These are phyloP conservation scores for Aldrovandia affinis DNA, from an alignment of 2,797 vertebrate genomes.

Conservation along the genomic window DNA sequence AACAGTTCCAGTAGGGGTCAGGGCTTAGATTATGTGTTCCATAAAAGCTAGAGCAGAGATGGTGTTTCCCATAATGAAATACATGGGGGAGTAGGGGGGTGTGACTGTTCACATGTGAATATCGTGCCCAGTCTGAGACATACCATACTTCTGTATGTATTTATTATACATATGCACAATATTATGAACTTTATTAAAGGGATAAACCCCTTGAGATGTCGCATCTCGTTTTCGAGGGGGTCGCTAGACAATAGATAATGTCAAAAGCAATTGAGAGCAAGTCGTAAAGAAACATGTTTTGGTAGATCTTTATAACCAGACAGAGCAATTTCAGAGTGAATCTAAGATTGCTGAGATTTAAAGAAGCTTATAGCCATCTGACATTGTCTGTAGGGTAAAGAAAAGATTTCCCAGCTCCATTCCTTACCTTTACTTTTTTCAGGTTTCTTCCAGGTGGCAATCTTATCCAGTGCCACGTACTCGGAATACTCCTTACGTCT, in stretches of 20 bases:
- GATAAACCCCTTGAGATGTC: no score
- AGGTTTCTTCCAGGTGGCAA: conserved; percentile 83
- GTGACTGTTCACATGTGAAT: neutral
- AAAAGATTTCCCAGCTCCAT: neutral
- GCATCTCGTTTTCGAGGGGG: no score
- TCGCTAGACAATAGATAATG: no score
- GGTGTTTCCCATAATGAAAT: neutral
- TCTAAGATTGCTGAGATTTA: no score
- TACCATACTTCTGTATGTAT: no score
- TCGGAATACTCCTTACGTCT: conserved; percentile 88
- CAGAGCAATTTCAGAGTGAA: no score
- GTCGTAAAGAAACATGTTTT: conserved; percentile 11
- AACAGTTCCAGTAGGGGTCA: neutral
- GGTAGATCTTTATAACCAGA: neutral
- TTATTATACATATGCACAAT: no score
- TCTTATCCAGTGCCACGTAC: conserved; percentile 80
- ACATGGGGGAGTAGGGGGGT: neutral
- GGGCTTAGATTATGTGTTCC: neutral
- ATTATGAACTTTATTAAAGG: no score
- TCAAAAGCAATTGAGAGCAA: no score
- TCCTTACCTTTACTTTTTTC: conserved; percentile 76
- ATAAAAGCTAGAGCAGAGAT: neutral
- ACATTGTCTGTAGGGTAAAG: neutral
- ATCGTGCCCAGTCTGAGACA: neutral
- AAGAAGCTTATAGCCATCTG: no score